Conservation (phyloP, 2,113 vertebrate species). For the Leptodactylus fuscus region DNA sequence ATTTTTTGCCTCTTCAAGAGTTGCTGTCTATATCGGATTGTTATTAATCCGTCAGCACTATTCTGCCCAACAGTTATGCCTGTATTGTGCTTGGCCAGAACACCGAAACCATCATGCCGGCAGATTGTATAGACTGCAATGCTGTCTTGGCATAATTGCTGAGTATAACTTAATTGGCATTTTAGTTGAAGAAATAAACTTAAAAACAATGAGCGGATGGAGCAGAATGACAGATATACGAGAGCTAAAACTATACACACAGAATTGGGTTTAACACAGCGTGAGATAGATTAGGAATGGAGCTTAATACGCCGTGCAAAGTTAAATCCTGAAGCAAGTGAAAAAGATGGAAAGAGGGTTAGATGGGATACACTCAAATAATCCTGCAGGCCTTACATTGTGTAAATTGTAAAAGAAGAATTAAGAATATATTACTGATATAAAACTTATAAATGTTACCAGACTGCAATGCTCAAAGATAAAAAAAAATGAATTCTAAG, state of each 20-base stretch:
- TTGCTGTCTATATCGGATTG: not conserved
- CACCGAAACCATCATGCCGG: not conserved
- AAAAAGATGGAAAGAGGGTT: not conserved
- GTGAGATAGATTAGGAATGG: not conserved
- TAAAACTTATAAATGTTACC: too few species aligned
- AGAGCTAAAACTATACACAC: conserved; percentile 16
- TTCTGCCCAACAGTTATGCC: not conserved
- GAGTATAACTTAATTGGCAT: conserved; percentile 27
- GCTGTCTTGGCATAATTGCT: not conserved
- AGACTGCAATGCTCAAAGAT: too few species aligned
- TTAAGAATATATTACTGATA: too few species aligned
- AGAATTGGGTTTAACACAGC: not conserved
- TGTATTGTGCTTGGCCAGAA: not conserved
- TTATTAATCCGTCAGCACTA: not conserved
- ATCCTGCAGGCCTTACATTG: not conserved
- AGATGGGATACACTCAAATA: not conserved
- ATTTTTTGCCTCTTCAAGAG: too few species aligned
- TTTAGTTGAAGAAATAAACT: conserved; percentile 30
- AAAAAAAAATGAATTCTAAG: too few species aligned
- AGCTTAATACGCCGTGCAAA: not conserved
- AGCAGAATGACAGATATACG: conserved; percentile 23
- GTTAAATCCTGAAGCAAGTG: not conserved
- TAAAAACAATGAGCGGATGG: conserved; percentile 23
- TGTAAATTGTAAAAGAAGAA: too few species aligned
- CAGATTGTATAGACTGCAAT: conserved; percentile 7